These are phyloP conservation scores for Anabas testudineus DNA, from an alignment of 2,797 vertebrate species.

Conservation along the genomic window DNA sequence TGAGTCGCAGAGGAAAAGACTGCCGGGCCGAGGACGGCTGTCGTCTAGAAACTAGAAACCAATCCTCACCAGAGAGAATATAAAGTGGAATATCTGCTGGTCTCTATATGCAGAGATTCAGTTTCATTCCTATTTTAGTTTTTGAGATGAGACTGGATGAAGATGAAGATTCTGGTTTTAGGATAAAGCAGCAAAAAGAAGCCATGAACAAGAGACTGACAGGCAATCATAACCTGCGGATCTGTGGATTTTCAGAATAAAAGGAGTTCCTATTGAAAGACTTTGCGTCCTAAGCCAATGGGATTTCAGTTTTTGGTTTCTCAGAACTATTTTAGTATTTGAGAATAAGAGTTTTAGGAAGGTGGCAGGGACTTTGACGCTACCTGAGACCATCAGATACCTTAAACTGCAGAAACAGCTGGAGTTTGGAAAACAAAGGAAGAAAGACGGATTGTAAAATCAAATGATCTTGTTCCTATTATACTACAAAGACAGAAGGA, in stretches of 20 bases:
- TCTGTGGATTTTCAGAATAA: slow-evolving; percentile 41
- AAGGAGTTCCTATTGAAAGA: slow-evolving; percentile 34
- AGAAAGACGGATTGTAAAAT: slow-evolving; percentile 26
- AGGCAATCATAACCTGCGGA: slow-evolving; percentile 2
- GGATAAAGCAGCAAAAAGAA: slow-evolving; percentile 9
- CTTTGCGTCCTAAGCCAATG: slow-evolving; percentile 16
- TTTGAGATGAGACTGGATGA: not conserved
- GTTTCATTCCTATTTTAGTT: slow-evolving; percentile 17
- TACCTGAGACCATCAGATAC: slow-evolving; percentile 42
- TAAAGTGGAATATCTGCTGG: not conserved
- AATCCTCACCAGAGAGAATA: not conserved
- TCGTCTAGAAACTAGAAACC: not conserved
- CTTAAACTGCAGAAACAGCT: slow-evolving; percentile 22
- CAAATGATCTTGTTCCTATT: slow-evolving; percentile 48
- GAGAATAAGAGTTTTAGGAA: slow-evolving; percentile 52
- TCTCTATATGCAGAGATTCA: slow-evolving; percentile 57
- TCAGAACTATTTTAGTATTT: slow-evolving; percentile 62
- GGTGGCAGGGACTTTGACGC: slow-evolving; percentile 8
- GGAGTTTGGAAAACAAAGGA: slow-evolving; percentile 16
- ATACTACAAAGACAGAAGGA: slow-evolving; percentile 17
- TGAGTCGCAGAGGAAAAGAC: slow-evolving; percentile 35
- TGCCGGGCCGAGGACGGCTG: not conserved
- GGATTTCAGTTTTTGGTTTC: slow-evolving; percentile 25
- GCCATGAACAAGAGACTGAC: slow-evolving; percentile 18
- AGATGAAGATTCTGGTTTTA: slow-evolving; percentile 21